Evolutionary conservation across 2,113 vertebrate genomes (phyloP).

Genomic region (Onychorhynchus coronatus): DNA sequence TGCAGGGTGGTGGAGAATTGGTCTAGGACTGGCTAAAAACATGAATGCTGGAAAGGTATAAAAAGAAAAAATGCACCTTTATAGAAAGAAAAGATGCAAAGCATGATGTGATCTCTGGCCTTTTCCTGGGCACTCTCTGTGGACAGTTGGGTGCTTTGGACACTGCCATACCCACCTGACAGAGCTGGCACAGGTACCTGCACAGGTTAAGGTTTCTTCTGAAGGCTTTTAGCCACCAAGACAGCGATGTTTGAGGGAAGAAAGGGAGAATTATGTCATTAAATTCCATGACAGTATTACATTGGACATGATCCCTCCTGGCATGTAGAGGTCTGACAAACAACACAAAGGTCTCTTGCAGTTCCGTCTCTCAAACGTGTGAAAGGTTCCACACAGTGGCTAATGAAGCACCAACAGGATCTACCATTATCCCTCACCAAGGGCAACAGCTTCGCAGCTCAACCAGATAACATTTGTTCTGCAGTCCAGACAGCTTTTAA

Average conservation of each 20-base stretch:
- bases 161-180: accelerated
- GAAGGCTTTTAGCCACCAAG: not conserved
- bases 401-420: not conserved
- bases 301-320: not conserved
- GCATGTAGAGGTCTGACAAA: not conserved
- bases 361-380: accelerated
- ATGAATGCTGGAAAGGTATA: not conserved
- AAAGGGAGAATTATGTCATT: not conserved
- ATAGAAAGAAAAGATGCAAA: not conserved
- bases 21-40: not conserved
- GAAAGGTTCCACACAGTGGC: not conserved
- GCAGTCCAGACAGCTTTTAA: not conserved
- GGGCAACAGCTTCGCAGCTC: not conserved
- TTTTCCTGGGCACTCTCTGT: not conserved
- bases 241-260: not conserved
- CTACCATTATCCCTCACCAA: not conserved
- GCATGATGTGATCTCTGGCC: not conserved
- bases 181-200: not conserved
- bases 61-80: not conserved
- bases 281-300: not conserved
- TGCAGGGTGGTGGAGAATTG: accelerated
- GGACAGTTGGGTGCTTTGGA: not conserved
- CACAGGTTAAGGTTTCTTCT: accelerated
- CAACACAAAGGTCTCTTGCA: not conserved
- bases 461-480: not conserved